Conservation (phyloP, 2,888 invertebrate species). For the Ichneumoninae sp. region DNA sequence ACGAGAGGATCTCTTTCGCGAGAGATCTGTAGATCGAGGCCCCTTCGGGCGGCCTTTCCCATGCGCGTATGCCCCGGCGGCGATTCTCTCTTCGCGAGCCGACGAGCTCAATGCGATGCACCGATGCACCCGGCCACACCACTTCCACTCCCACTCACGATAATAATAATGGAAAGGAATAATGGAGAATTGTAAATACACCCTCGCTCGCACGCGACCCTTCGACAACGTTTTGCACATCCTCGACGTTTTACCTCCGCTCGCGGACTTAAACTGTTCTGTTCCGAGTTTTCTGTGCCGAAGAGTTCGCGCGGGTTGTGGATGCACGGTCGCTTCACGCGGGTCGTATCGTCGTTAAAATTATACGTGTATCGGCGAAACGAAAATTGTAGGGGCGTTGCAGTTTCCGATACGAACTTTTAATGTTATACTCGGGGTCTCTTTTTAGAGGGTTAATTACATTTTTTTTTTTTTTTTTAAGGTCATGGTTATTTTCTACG, state of each 20-base stretch:
- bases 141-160: constrained; percentile 28
- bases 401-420: background rate
- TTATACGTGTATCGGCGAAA: too few species aligned
- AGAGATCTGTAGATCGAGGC: constrained; percentile 34
- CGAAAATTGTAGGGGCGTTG: background rate
- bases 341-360: too few species aligned
- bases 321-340: too few species aligned
- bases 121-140: background rate
- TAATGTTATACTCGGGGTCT: background rate
- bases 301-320: too few species aligned
- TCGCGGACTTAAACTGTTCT: background rate
- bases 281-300: background rate
- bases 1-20: constrained; percentile 42
- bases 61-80: constrained; percentile 44
- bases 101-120: constrained; percentile 1
- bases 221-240: constrained; percentile 25
- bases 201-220: constrained; percentile 55
- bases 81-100: constrained; percentile 35
- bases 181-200: constrained; percentile 38
- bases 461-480: background rate
- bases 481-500: too few species aligned
- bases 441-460: background rate
- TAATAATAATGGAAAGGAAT: constrained; percentile 30
- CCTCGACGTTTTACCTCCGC: background rate
- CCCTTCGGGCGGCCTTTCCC: constrained; percentile 12